Base-by-base conservation (phyloP, 2,888 invertebrate genomes). In the Drosophila paramelanica region DNA sequence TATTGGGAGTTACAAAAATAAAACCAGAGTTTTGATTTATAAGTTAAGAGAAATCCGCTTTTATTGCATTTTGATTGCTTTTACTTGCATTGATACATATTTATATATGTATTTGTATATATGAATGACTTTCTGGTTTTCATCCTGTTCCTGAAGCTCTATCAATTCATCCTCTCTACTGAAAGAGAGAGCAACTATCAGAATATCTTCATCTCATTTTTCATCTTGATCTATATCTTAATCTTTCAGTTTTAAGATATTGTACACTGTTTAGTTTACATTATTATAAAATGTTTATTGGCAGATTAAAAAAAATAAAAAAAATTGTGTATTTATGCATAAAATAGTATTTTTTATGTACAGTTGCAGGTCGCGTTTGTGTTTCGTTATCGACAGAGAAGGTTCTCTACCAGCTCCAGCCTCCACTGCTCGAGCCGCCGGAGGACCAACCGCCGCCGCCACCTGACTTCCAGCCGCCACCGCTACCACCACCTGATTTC, bases 381-480 rank as follows among this genome's bases (percentile, higher is more conserved):
- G 51, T 38, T 56, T 7, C 14, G 38, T 45, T 50, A 10, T 50
- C 13, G 17, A n/a, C 14, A 25, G 25, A 17, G 17, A 17, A 17
- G 17, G 7, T 10, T 31, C 51, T 81, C 53, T 85, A 84, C 84
- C 84, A 79, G 53, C 87, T 82, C 82, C 82, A 86, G 57, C 66
- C 79, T 20, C 74, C 79, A 20, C 74, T 20, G 66, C 52, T 55
- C 10, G 53, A 52, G 53, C 60, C 55, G 5, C 77, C 61, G 4
- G 65, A 62, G 8, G 62, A 52, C 73, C 73, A 73, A n/a, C 76
- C 73, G 2, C 79, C 49, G 14, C 60, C 49, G 27, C 60, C 62
- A 5, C 60, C 68, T 1, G 45, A 53, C 2, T 59, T 62, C 57
- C 77, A 70, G 27, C 79, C 60, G 3, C 76, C 73, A 1, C 79